Evolutionary conservation across 2,888 invertebrate species (phyloP).

Genomic region (Hanleya hanleyi): DNA sequence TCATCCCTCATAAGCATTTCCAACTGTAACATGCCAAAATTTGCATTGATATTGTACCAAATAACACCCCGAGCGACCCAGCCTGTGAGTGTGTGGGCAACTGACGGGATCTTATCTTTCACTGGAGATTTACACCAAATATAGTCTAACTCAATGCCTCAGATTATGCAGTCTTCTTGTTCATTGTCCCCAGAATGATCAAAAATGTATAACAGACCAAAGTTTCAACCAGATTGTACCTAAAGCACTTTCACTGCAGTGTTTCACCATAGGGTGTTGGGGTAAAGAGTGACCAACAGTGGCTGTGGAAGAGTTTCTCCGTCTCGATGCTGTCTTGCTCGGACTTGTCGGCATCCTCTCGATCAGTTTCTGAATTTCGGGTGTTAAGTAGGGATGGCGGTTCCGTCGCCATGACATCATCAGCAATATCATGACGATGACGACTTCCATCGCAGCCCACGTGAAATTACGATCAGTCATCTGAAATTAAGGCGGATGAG

Average conservation of each 20-base stretch:
- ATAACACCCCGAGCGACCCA: too few relatives aligned
- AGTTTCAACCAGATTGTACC: conserved; percentile 39
- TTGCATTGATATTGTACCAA: too few relatives aligned
- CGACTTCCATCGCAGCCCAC: conserved; percentile 46
- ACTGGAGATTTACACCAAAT: too few relatives aligned
- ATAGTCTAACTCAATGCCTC: too few relatives aligned
- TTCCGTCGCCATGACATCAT: conserved; percentile 36
- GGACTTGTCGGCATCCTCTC: conserved; percentile 41
- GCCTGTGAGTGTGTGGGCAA: too few relatives aligned
- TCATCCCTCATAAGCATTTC: too few relatives aligned
- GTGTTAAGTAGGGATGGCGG: conserved; percentile 25
- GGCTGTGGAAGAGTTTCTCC: conserved; percentile 46
- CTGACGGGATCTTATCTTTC: too few relatives aligned
- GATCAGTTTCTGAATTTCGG: conserved; percentile 41
- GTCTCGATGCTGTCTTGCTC: conserved; percentile 12
- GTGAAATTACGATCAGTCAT: conserved; percentile 50
- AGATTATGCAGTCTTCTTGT: too few relatives aligned
- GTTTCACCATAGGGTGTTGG: conserved; percentile 37
- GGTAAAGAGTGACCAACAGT: conserved; percentile 6
- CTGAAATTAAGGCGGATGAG: conserved; percentile 38
- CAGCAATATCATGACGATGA: conserved; percentile 39
- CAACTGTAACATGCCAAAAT: too few relatives aligned
- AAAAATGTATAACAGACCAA: too few relatives aligned
- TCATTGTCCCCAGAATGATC: too few relatives aligned
- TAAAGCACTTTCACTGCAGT: conserved; percentile 49